Evolutionary conservation across 2,888 invertebrate genomes (phyloP).

Genomic region (Oligia fasciuncula): DNA sequence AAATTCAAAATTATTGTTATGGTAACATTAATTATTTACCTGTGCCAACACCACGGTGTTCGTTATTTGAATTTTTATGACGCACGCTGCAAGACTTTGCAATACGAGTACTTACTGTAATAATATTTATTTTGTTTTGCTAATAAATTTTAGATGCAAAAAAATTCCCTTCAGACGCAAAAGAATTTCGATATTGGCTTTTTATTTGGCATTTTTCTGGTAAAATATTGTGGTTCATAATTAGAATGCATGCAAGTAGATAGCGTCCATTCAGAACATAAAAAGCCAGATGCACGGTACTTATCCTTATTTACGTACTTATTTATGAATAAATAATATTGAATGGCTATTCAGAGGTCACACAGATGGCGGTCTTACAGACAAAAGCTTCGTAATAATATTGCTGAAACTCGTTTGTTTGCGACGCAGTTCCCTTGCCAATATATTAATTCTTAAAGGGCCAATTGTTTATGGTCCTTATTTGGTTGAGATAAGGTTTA

Average conservation of each 20-base stretch:
- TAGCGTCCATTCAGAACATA: constrained; percentile 47
- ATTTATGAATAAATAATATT: constrained; percentile 72
- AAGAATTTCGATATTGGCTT: constrained; percentile 47
- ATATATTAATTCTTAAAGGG: constrained; percentile 36
- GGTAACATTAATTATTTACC: constrained; percentile 45
- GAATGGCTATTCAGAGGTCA: constrained; percentile 83
- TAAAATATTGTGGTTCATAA: constrained; percentile 52
- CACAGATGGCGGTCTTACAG: constrained; percentile 77
- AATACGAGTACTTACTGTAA: constrained; percentile 7
- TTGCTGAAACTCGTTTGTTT: constrained; percentile 78
- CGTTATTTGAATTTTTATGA: constrained; percentile 52
- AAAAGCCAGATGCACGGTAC: constrained; percentile 59
- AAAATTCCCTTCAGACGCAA: constrained; percentile 15
- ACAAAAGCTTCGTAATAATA: constrained; percentile 79
- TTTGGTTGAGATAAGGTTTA: constrained; percentile 35
- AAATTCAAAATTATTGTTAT: constrained; percentile 26
- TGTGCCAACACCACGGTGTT: constrained; percentile 32
- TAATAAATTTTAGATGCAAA: constrained; percentile 22
- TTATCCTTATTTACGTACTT: constrained; percentile 64
- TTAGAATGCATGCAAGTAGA: constrained; percentile 48
- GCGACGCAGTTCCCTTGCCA: constrained; percentile 79
- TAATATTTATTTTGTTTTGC: constrained; percentile 42
- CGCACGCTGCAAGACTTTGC: constrained; percentile 32
- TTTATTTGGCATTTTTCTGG: constrained; percentile 41
- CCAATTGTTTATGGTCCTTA: constrained; percentile 33